Conservation (phyloP, 2,797 vertebrate genomes). For the Uromys caudimaculatus region DNA sequence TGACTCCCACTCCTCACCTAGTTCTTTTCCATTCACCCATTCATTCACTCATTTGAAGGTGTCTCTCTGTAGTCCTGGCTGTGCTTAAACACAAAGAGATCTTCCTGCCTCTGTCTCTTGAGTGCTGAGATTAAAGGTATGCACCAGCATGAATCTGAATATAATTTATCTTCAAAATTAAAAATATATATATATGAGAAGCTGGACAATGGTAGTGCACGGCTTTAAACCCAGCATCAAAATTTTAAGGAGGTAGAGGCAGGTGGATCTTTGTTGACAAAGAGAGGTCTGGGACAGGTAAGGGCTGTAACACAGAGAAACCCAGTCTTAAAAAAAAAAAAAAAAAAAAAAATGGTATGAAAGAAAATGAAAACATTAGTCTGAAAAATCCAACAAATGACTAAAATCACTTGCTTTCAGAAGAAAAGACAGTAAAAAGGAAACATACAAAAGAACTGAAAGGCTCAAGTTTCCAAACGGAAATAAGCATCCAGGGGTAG, state of each 20-base stretch:
- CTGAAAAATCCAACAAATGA: background rate
- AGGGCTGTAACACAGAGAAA: background rate
- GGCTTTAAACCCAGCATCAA: background rate
- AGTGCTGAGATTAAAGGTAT: background rate
- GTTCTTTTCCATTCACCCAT: background rate
- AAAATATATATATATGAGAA: background rate
- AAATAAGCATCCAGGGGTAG: background rate
- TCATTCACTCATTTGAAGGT: background rate
- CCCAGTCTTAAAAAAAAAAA: background rate
- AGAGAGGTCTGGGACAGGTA: background rate
- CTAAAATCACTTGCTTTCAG: slow-evolving; percentile 36
- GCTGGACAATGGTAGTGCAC: background rate
- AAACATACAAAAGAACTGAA: background rate
- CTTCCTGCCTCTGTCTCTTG: background rate
- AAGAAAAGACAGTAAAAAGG: slow-evolving; percentile 32
- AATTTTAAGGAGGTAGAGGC: background rate
- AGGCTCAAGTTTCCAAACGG: background rate
- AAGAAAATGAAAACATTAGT: background rate
- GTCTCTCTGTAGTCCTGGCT: background rate
- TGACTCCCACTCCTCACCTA: background rate
- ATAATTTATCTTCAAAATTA: background rate
- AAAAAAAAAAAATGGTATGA: background rate
- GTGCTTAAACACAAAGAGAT: background rate
- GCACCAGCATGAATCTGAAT: background rate
- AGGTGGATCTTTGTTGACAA: background rate